Conservation (phyloP, 2,797 vertebrate species). For the Eidolon dupreanum region DNA sequence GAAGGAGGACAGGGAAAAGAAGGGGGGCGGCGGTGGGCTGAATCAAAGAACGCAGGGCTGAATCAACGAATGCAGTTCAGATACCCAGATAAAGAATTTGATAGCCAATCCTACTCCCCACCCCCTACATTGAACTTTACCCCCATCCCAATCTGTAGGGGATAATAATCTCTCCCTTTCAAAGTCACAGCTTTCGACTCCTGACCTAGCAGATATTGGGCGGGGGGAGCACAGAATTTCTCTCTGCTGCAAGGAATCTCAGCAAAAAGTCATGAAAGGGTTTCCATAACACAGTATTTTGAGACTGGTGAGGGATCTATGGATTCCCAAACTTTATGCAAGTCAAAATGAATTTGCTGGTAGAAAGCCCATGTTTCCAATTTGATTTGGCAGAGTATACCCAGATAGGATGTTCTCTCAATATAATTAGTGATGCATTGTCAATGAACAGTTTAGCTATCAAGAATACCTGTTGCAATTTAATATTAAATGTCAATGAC, state of each 20-base stretch:
- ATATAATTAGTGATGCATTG: conserved; percentile 61
- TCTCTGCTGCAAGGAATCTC: neutral
- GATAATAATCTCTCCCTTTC: neutral
- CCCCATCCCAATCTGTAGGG: neutral
- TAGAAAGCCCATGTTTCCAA: conserved; percentile 45
- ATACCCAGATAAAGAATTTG: neutral
- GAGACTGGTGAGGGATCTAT: neutral
- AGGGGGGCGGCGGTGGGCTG: rapidly evolving
- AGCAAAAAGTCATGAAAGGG: neutral
- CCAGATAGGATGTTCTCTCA: conserved; percentile 11
- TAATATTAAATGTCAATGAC: conserved; percentile 75
- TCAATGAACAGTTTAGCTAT: conserved; percentile 71
- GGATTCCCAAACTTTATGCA: conserved; percentile 1
- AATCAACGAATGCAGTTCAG: neutral
- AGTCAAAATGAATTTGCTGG: conserved; percentile 54
- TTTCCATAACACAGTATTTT: conserved; percentile 24
- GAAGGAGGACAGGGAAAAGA: neutral
- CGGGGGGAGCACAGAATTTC: neutral
- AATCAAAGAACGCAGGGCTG: neutral
- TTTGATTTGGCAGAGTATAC: conserved; percentile 51
- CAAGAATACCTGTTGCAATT: conserved; percentile 70
- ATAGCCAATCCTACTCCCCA: neutral
- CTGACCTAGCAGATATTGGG: neutral
- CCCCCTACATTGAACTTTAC: neutral
- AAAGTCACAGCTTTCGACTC: neutral